These are phyloP conservation scores for Eupithecia vulgata DNA, from an alignment of 2,888 invertebrate species.

Conservation along the genomic window DNA sequence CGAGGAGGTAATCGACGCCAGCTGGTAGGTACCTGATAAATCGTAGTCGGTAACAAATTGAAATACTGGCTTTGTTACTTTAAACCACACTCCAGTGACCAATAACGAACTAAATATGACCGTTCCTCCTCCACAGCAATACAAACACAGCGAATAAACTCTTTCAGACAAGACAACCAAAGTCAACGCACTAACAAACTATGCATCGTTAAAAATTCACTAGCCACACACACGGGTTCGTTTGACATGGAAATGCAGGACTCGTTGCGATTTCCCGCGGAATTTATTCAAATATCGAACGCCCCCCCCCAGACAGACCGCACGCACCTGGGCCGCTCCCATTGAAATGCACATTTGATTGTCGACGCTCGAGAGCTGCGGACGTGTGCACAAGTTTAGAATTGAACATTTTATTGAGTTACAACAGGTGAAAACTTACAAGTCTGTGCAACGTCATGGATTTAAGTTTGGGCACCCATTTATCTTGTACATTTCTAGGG, in stretches of 20 bases:
- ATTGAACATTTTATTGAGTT: constrained; percentile 18
- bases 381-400: constrained; percentile 49
- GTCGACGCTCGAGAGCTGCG: constrained; percentile 53
- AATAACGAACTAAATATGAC: background rate
- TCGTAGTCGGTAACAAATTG: background rate
- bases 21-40: background rate
- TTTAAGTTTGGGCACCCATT: background rate
- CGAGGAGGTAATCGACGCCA: background rate
- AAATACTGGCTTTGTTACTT: background rate
- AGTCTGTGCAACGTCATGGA: constrained; percentile 1
- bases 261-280: constrained; percentile 65
- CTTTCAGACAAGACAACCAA: constrained; percentile 29
- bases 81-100: background rate
- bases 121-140: background rate
- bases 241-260: constrained; percentile 81
- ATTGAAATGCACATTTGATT: constrained; percentile 77
- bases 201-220: constrained; percentile 74
- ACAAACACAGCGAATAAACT: constrained; percentile 24
- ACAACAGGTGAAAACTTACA: constrained; percentile 1
- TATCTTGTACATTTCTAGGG: background rate
- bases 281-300: constrained; percentile 69
- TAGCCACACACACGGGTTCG: constrained; percentile 59
- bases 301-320: constrained; percentile 45
- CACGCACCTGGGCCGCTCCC: constrained; percentile 59
- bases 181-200: constrained; percentile 39